Percentiles rank a stretch among this genome's conserved stretches.
These are phyloP conservation scores for Dasyurus viverrinus DNA, from an alignment of 2,113 vertebrate genomes.

Conservation along the genomic window DNA sequence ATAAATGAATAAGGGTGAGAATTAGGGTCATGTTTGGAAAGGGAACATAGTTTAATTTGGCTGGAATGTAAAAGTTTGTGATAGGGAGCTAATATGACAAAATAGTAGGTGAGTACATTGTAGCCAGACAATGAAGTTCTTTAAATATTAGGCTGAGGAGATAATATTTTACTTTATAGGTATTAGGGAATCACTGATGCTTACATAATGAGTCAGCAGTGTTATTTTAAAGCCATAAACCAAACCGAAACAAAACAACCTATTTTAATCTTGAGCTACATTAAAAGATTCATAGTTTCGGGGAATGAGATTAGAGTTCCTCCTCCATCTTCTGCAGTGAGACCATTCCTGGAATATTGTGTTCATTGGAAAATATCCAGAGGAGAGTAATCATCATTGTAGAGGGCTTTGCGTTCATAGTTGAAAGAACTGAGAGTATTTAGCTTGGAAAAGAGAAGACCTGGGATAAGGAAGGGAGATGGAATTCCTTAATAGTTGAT, in stretches of 20 bases:
- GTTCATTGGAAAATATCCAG: background rate
- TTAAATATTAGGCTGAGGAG: background rate
- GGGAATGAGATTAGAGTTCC: background rate
- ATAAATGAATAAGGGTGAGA: background rate
- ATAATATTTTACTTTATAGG: background rate
- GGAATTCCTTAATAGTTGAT: background rate
- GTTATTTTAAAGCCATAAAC: background rate
- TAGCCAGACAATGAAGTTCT: background rate
- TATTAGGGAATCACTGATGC: background rate
- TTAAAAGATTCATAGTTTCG: background rate
- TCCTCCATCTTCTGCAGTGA: background rate
- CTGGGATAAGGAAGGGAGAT: background rate
- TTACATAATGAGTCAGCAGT: background rate
- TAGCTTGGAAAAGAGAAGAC: background rate
- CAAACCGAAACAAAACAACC: background rate
- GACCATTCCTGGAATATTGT: background rate
- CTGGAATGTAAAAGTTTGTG: background rate
- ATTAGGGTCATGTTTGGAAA: background rate
- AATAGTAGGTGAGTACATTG: background rate
- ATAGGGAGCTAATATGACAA: background rate
- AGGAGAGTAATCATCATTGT: background rate
- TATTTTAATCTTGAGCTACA: background rate
- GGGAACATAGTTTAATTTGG: background rate
- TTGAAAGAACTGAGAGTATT: background rate
- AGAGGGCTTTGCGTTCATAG: background rate